Percentiles rank a stretch among this genome's conserved stretches.
Conservation (phyloP, 2,888 invertebrate species). For the Entomobrya proxima region DNA sequence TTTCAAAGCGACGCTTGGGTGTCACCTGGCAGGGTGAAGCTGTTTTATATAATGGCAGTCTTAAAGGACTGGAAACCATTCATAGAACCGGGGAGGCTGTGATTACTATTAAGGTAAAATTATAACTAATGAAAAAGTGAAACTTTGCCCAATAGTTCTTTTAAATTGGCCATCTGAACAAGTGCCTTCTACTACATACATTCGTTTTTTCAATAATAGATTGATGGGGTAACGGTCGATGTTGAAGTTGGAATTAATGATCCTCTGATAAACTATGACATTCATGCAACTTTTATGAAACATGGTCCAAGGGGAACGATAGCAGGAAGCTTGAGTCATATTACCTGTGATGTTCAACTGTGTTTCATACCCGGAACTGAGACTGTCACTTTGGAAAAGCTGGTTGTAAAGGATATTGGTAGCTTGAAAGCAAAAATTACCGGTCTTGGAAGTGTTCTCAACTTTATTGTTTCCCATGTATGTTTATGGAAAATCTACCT, state of each 20-base stretch:
- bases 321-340: slow-evolving; percentile 57
- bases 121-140: too few species aligned
- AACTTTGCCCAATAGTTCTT: too few species aligned
- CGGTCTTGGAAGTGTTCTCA: slow-evolving; percentile 65
- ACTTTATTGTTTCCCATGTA: slow-evolving; percentile 68
- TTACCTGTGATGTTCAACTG: slow-evolving; percentile 69
- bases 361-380: slow-evolving; percentile 65
- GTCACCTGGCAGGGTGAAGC: slow-evolving; percentile 75
- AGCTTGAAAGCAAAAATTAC: slow-evolving; percentile 62
- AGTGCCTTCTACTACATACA: too few species aligned
- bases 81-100: slow-evolving; percentile 71
- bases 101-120: slow-evolving; percentile 64
- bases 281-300: slow-evolving; percentile 70
- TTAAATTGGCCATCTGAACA: too few species aligned
- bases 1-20: slow-evolving; percentile 72
- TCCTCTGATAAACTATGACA: slow-evolving; percentile 66
- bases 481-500: background rate
- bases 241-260: slow-evolving; percentile 68
- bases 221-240: slow-evolving; percentile 64
- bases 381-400: slow-evolving; percentile 65
- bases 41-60: slow-evolving; percentile 69
- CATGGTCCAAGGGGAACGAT: slow-evolving; percentile 68
- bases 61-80: slow-evolving; percentile 73
- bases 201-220: slow-evolving; percentile 24
- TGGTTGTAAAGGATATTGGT: slow-evolving; percentile 69